Conservation (phyloP, 2,888 invertebrate genomes). For the Drosophila aldrichi region DNA sequence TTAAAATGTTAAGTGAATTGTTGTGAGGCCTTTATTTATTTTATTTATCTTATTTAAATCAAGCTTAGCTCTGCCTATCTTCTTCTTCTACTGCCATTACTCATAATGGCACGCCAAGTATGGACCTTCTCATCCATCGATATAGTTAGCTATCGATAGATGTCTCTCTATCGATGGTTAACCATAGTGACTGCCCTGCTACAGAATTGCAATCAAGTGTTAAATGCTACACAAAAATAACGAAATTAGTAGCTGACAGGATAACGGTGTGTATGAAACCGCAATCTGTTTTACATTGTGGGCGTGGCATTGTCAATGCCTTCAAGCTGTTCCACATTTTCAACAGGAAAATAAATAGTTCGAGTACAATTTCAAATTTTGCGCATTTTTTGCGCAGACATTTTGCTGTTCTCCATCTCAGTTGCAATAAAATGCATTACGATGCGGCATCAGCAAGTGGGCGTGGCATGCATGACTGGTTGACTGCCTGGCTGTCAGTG, state of each 20-base stretch:
- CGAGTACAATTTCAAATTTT: conserved; percentile 8
- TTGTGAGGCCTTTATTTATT: too few species aligned
- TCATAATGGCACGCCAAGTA: too few species aligned
- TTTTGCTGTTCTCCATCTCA: conserved; percentile 15
- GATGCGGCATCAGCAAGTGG: conserved; percentile 21
- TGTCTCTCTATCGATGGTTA: too few species aligned
- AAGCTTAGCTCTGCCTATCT: too few species aligned
- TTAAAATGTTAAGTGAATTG: too few species aligned
- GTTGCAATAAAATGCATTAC: conserved; percentile 33
- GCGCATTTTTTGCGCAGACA: conserved; percentile 20
- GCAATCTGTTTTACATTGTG: not conserved
- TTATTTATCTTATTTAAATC: too few species aligned
- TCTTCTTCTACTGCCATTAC: too few species aligned
- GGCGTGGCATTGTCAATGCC: conserved; percentile 18
- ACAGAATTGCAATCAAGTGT: conserved; percentile 8
- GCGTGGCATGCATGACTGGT: conserved; percentile 40
- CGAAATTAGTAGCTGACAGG: not conserved
- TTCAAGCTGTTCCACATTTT: conserved; percentile 8
- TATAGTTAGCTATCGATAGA: too few species aligned
- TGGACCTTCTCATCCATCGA: too few species aligned
- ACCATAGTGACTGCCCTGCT: too few species aligned
- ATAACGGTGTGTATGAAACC: conserved; percentile 33
- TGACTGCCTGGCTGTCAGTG: conserved; percentile 16
- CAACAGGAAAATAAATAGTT: not conserved
- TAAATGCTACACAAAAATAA: conserved; percentile 22